phyloP scores from a whole-genome alignment of 1,140 invertebrate species.

The Temnothorax longispinosus region DNA sequence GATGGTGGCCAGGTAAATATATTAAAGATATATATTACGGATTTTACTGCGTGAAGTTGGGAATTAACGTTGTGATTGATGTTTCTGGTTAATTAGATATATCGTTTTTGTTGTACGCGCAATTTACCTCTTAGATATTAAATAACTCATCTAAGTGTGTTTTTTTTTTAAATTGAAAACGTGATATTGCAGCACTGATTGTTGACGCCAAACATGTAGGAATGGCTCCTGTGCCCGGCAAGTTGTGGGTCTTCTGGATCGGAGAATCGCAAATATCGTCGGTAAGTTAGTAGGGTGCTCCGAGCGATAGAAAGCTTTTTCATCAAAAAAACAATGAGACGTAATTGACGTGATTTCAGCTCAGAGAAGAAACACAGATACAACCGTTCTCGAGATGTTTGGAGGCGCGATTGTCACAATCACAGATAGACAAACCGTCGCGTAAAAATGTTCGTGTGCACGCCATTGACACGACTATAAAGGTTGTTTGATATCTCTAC shows the following conservation, averaged over 20 bases:
- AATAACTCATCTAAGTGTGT: not conserved
- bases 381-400: constrained; percentile 70
- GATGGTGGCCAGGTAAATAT: constrained; percentile 77
- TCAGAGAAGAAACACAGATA: constrained; percentile 69
- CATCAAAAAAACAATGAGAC: constrained; percentile 2
- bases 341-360: constrained; percentile 60
- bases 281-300: constrained; percentile 66
- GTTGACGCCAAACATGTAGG: constrained; percentile 76
- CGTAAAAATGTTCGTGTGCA: constrained; percentile 49
- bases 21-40: not conserved
- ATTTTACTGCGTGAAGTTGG: not conserved
- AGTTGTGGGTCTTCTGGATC: constrained; percentile 80
- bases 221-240: constrained; percentile 70
- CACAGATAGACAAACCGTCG: not conserved
- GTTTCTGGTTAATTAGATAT: not conserved
- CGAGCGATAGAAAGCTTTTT: not conserved
- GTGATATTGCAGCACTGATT: constrained; percentile 73
- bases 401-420: constrained; percentile 62
- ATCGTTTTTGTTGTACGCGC: not conserved
- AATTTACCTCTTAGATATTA: not conserved
- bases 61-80: constrained; percentile 10
- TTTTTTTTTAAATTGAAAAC: not conserved
- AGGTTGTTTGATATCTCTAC: constrained; percentile 62
- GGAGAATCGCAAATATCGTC: constrained; percentile 79
- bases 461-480: constrained; percentile 65